Base-by-base conservation (phyloP, 2,113 vertebrate genomes). In the Cephalopterus ornatus region DNA sequence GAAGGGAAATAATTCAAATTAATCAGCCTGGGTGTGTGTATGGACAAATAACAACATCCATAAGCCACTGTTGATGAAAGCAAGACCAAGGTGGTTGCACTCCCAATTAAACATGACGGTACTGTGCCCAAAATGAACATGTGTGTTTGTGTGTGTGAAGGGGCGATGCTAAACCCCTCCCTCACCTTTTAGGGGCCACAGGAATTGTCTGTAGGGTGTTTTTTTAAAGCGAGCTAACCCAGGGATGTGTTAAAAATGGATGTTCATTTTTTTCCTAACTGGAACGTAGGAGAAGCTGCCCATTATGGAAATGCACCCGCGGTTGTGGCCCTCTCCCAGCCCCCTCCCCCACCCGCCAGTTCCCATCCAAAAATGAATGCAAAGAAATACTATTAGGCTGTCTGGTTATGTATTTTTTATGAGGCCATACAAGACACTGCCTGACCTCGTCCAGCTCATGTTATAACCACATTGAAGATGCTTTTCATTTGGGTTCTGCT, bases 351-450 rank as follows among this genome's bases (percentile, higher is more conserved):
- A 96, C 27, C 94, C 91, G 84, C 97, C 97, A 95, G 93, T 82
- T 97, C 96, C 97, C 97, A 95, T 97, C 98, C 98, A 95, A 98
- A 98, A 98, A 98, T 98, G 98, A 98, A 98, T 98, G 98, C 98
- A 98, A 97, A 98, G 98, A 98, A 98, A 98, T 98, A 98, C 98
- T 98, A 98, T 98, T 98, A 98, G 98, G 96, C 97, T 98, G 98
- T 98, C 98, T 98, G 98, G 98, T 98, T 98, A 98, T 98, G 98
- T 98, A 98, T 98, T 98, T 98, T 98, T 98, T 98, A 98, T 98
- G 98, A 98, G 98, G 97, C 98, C 98, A 98, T 98, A 98, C 98
- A 98, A 98, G 98, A 98, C 95, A 97, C 98, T 97, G 98, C 97
- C 98, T 98, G 98, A 98, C 98, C 98, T 98, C 97, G 97, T 97